Conservation (phyloP, 2,888 invertebrate species). For the Drosophila quinaria region DNA sequence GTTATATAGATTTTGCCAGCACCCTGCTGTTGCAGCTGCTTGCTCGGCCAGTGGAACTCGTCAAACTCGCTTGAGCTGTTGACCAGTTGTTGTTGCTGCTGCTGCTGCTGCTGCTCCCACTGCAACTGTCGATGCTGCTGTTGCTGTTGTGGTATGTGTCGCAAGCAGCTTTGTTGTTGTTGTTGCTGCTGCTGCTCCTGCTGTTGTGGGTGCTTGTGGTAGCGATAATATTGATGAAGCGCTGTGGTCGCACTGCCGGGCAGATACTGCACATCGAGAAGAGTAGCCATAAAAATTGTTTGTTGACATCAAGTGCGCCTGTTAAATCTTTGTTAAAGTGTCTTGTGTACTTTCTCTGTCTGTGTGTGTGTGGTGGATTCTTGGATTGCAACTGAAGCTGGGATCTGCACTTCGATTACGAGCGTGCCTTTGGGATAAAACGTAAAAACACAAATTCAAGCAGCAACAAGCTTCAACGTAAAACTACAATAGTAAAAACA, state of each 20-base stretch:
- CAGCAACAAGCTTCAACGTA: slow-evolving; percentile 48
- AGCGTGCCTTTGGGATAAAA: slow-evolving; percentile 31
- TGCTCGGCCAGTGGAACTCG: slow-evolving; percentile 76
- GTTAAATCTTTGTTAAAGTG: slow-evolving; percentile 54
- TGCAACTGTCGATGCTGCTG: slow-evolving; percentile 47
- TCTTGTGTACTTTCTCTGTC: slow-evolving; percentile 22
- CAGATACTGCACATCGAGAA: slow-evolving; percentile 69
- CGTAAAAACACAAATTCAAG: slow-evolving; percentile 45
- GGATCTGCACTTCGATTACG: slow-evolving; percentile 18
- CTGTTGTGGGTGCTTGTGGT: slow-evolving; percentile 61
- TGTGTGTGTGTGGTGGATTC: slow-evolving; percentile 14
- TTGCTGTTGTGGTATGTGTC: slow-evolving; percentile 48
- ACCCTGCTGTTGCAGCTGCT: slow-evolving; percentile 56
- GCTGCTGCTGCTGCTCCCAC: slow-evolving; percentile 50
- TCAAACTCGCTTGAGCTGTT: slow-evolving; percentile 74
- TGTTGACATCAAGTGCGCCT: slow-evolving; percentile 52
- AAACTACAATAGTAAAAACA: slow-evolving; percentile 17
- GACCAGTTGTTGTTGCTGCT: slow-evolving; percentile 61
- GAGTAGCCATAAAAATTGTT: slow-evolving; percentile 66
- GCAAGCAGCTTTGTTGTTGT: slow-evolving; percentile 45
- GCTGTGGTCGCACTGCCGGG: slow-evolving; percentile 70
- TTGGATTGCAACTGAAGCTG: slow-evolving; percentile 12
- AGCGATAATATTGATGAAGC: slow-evolving; percentile 82
- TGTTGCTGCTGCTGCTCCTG: slow-evolving; percentile 35
- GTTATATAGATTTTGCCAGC: slow-evolving; percentile 80